Evolutionary conservation across 2,888 invertebrate genomes (phyloP).

Genomic region (Folsomia manolachei): DNA sequence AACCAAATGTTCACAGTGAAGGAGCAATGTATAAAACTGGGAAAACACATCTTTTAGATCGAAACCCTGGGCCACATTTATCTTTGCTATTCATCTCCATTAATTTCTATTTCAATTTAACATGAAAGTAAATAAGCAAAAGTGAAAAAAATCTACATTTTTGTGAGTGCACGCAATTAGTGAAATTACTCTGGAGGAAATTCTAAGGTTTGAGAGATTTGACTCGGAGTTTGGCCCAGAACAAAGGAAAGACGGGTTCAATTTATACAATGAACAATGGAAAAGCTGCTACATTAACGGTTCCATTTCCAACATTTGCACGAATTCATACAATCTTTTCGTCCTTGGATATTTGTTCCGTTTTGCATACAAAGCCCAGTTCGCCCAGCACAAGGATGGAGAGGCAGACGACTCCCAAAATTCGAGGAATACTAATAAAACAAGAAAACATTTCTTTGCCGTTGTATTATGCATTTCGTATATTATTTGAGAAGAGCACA

Average conservation of each 20-base stretch:
- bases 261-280: not conserved
- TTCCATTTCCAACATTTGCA: not conserved
- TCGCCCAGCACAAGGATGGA: too few species aligned
- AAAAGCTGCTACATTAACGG: not conserved
- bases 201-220: not conserved
- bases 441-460: too few species aligned
- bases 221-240: not conserved
- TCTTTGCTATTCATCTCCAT: not conserved
- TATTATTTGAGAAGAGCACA: too few species aligned
- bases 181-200: conserved; percentile 1
- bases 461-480: too few species aligned
- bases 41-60: too few species aligned
- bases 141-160: not conserved
- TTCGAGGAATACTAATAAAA: too few species aligned
- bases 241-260: not conserved
- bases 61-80: not conserved
- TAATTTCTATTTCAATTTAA: not conserved
- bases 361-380: not conserved
- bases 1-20: not conserved
- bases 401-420: too few species aligned
- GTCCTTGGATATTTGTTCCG: not conserved
- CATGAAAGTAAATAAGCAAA: not conserved
- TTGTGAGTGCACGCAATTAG: conserved; percentile 10
- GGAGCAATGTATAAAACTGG: not conserved
- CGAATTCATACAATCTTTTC: not conserved